phyloP scores from a whole-genome alignment of 2,888 invertebrate genomes.

The Aspidapion aeneum region DNA sequence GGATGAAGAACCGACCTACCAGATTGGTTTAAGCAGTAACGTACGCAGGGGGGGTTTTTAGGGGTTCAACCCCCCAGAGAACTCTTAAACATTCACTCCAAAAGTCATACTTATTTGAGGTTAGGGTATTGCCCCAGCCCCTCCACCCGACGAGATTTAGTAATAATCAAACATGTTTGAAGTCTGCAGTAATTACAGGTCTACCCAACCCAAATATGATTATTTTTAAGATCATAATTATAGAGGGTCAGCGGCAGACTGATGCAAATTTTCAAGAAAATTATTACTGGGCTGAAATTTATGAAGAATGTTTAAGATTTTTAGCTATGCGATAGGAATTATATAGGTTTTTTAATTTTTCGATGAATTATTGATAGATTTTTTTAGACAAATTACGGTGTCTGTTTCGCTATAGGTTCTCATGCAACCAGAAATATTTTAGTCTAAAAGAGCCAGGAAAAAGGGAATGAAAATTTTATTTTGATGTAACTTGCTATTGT shows the following conservation, averaged over 20 bases:
- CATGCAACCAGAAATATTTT: no score
- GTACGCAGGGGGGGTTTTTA: no score
- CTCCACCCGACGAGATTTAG: neutral
- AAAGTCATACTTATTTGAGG: no score
- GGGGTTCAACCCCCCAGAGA: no score
- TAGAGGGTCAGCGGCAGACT: neutral
- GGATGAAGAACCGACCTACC: no score
- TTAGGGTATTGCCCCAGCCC: no score
- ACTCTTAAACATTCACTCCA: no score
- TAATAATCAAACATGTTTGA: neutral
- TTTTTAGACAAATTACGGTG: neutral
- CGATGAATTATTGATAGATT: neutral
- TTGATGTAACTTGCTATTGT: no score
- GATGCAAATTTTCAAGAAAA: neutral
- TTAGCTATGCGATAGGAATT: neutral
- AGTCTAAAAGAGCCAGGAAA: no score
- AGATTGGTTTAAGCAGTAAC: no score
- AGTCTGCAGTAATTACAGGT: neutral
- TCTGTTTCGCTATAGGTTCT: neutral
- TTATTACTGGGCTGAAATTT: neutral
- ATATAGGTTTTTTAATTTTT: neutral
- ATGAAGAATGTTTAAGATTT: neutral
- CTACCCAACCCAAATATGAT: conserved; percentile 11
- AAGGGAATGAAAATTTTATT: no score
- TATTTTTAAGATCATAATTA: conserved; percentile 18